phyloP scores from a whole-genome alignment of 2,113 vertebrate genomes.

The Gadus macrocephalus region DNA sequence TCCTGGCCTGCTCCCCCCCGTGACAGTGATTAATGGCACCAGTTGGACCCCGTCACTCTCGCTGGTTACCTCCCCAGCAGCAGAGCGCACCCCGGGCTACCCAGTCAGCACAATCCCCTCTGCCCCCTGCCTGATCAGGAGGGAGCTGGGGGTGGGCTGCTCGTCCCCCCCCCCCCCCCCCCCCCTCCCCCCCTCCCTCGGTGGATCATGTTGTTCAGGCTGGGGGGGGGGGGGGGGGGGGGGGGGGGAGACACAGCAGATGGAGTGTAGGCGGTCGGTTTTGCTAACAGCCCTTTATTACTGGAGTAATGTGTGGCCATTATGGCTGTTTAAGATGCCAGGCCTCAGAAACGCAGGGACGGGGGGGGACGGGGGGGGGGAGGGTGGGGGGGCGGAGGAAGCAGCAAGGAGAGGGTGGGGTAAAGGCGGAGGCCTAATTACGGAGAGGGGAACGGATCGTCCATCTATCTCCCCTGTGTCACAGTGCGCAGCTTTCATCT shows the following conservation, averaged over 20 bases:
- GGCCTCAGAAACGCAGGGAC: constrained; percentile 32
- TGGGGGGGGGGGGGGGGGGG: too few species aligned
- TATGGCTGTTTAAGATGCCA: constrained; percentile 62
- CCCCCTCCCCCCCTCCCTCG: constrained; percentile 37
- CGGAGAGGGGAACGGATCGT: constrained; percentile 61
- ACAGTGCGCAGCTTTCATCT: constrained; percentile 51
- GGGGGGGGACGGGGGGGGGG: constrained; percentile 17
- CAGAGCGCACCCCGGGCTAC: constrained; percentile 33
- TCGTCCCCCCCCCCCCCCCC: constrained; percentile 3
- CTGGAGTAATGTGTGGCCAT: constrained; percentile 57
- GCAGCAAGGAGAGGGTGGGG: constrained; percentile 5
- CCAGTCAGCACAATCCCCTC: constrained; percentile 56
- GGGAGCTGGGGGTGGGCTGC: constrained; percentile 42
- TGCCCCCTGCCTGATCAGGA: constrained; percentile 36
- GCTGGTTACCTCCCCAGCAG: constrained; percentile 28
- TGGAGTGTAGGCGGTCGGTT: constrained; percentile 51
- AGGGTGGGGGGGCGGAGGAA: background rate
- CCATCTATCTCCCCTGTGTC: constrained; percentile 55
- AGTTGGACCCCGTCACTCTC: constrained; percentile 37
- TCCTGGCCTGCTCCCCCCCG: constrained; percentile 38
- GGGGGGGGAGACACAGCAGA: constrained; percentile 46
- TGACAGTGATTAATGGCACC: constrained; percentile 68
- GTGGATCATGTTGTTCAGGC: constrained; percentile 25
- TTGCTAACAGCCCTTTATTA: constrained; percentile 56
- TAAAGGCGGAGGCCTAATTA: constrained; percentile 59